Conservation (phyloP, 2,888 invertebrate species). For the Latrodectus hesperus region DNA sequence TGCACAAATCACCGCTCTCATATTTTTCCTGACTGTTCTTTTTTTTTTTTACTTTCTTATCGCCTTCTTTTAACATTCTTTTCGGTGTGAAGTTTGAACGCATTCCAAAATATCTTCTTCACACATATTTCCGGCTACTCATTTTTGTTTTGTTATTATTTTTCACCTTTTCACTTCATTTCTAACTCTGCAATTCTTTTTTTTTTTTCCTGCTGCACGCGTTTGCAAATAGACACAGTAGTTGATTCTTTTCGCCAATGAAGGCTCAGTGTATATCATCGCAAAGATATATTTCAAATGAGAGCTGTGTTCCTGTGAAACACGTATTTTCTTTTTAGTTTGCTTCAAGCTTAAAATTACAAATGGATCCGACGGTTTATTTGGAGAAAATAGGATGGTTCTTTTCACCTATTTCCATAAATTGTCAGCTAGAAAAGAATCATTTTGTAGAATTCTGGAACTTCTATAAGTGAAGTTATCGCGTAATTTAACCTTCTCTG, state of each 20-base stretch:
- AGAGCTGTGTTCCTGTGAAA: too few relatives aligned
- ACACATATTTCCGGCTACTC: background rate
- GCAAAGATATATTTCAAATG: background rate
- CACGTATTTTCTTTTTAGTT: too few relatives aligned
- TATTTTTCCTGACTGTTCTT: background rate
- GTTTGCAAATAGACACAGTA: background rate
- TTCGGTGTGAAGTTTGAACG: background rate
- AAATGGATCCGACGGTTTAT: too few relatives aligned
- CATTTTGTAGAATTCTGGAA: too few relatives aligned
- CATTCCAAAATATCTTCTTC: background rate
- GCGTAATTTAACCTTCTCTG: too few relatives aligned
- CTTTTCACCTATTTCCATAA: too few relatives aligned
- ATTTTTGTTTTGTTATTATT: background rate
- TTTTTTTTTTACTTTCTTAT: background rate
- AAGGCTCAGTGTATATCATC: background rate
- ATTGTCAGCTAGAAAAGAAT: too few relatives aligned
- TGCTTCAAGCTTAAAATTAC: too few relatives aligned
- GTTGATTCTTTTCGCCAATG: background rate
- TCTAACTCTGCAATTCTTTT: background rate
- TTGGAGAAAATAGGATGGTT: too few relatives aligned
- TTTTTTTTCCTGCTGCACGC: background rate
- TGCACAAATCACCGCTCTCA: background rate
- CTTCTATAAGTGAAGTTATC: too few relatives aligned
- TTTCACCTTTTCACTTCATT: background rate
- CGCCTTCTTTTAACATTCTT: background rate